These are phyloP conservation scores for human (Homo sapiens) DNA, from an alignment of 2,113 vertebrate genomes.

Conservation along the genomic window GRCh38 chr21:46023501-46024000, in stretches of 20 bases:
- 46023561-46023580: too few relatives aligned
- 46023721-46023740: background rate
- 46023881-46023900: background rate
- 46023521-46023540: background rate
- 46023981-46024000: too few relatives aligned
- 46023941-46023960: fast-evolving
- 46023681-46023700: background rate
- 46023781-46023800: background rate
- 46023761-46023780: background rate
- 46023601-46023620: background rate
- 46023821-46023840: background rate
- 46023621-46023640: background rate
- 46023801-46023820: background rate
- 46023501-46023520: background rate
- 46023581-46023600: background rate
- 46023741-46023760: background rate
- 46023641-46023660: background rate
- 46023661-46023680: background rate
- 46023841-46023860: background rate
- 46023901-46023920: too few relatives aligned
- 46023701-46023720: background rate
- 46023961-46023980: background rate
- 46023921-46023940: background rate
- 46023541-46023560: background rate
- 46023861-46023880: background rate